Base-by-base conservation (phyloP, 2,888 invertebrate species). In the Rhagophthalmus giganteus region DNA sequence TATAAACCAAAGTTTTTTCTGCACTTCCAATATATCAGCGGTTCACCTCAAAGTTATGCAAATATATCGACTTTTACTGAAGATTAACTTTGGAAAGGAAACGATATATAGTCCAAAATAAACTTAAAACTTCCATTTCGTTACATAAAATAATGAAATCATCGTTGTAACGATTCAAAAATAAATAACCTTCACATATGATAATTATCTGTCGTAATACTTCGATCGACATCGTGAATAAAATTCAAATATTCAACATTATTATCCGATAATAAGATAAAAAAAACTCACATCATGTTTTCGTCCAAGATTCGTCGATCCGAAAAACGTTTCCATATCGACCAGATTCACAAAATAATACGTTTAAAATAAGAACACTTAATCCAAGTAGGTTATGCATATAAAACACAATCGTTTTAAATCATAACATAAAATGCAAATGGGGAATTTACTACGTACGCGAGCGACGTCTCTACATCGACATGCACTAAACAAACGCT, bases 401-500 rank as follows among this genome's bases (percentile, higher is more conserved):
- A 41, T 27, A 38, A 46, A 55, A 31, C 37, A 51, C 46, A 30
- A 16, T 16, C 31, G 37, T 50, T 52, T 38, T 49, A 51, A 53
- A 54, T 45, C 51, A 55, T 55, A 46, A 39, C 35, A 14, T 30
- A 31, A 33, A 45, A n/a, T 37, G 9, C 8, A 12, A 28, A 48
- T 10, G 24, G 32, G 35, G 27, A 39, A 37, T 37, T 38, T 27
- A 40, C 49, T 54, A 54, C 53, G 54, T 31, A 41, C 34, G 39
- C 37, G 49, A 57, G 52, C 50, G 50, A 40, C 58, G 58, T 54
- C 57, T 61, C 61, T 61, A 61, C 61, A 57, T 49, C 27, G 50
- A 50, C 44, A 54, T 55, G 59, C 54, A 59, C 61, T 59, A 59
- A 57, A 61, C 61, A 51, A 48, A 49, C 57, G 57, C 61, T 58